These are phyloP conservation scores for Discoglossus pictus DNA, from an alignment of 2,797 vertebrate species.

Conservation along the genomic window DNA sequence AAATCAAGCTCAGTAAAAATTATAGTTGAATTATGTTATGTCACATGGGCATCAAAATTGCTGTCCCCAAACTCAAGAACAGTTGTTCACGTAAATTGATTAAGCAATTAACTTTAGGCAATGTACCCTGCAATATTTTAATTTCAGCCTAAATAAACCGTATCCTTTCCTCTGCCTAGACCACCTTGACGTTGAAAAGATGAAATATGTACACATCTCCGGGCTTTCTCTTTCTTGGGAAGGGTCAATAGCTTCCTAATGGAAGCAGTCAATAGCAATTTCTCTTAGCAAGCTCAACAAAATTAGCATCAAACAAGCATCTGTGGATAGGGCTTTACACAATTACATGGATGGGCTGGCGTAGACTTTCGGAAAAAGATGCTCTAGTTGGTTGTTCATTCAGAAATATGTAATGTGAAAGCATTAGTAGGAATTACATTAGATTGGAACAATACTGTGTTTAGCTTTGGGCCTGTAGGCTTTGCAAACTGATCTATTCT, in stretches of 20 bases:
- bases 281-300: conserved; percentile 72
- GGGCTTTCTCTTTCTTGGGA: conserved; percentile 73
- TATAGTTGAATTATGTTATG: conserved; percentile 23
- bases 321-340: conserved; percentile 53
- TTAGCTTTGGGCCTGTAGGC: no score
- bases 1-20: conserved; percentile 26
- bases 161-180: conserved; percentile 66
- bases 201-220: conserved; percentile 80
- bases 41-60: conserved; percentile 54
- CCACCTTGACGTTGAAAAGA: conserved; percentile 74
- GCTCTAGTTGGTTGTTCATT: conserved; percentile 4
- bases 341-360: conserved; percentile 55
- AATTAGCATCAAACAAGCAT: conserved; percentile 68
- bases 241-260: conserved; percentile 80
- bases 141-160: conserved; percentile 77
- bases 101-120: conserved; percentile 76
- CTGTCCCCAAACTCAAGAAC: conserved; percentile 59
- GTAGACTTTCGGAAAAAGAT: conserved; percentile 52
- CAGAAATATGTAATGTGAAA: background rate
- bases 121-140: conserved; percentile 78
- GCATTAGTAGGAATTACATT: no score
- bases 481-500: no score
- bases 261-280: conserved; percentile 83
- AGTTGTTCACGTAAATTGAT: conserved; percentile 73
- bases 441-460: no score